Conservation (phyloP, 2,113 vertebrate species). For the Pitta sordida region DNA sequence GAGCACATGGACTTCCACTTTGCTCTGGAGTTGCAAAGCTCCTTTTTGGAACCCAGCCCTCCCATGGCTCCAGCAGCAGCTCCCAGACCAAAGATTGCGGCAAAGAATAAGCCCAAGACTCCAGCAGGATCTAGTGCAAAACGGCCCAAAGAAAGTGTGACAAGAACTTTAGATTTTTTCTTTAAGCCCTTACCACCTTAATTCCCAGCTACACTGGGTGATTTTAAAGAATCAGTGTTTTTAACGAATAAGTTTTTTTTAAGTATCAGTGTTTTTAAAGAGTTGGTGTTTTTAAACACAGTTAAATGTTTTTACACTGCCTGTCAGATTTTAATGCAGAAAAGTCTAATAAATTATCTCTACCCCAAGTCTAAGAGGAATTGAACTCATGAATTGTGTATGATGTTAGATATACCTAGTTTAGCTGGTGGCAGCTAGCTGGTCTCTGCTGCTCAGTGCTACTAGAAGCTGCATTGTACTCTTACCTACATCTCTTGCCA, state of each 20-base stretch:
- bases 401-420: neutral
- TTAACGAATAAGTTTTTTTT: neutral
- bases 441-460: neutral
- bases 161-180: slow-evolving; percentile 84
- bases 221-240: neutral
- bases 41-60: slow-evolving; percentile 69
- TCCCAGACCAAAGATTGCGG: neutral
- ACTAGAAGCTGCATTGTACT: neutral
- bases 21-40: slow-evolving; percentile 88
- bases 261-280: neutral
- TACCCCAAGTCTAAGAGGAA: neutral
- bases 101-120: slow-evolving; percentile 77
- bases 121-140: slow-evolving; percentile 75
- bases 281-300: neutral
- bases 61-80: neutral
- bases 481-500: neutral
- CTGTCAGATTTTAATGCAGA: neutral
- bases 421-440: neutral
- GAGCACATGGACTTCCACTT: slow-evolving; percentile 95
- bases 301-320: neutral
- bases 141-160: slow-evolving; percentile 63
- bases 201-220: neutral
- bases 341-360: slow-evolving; percentile 31
- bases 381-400: neutral
- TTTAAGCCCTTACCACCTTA: slow-evolving; percentile 80